A percentile compares a stretch with the other conserved stretches of the same genome.
Evolutionary conservation across 2,888 invertebrate species (phyloP).

Genomic region (Cryptocheilus praepositus): DNA sequence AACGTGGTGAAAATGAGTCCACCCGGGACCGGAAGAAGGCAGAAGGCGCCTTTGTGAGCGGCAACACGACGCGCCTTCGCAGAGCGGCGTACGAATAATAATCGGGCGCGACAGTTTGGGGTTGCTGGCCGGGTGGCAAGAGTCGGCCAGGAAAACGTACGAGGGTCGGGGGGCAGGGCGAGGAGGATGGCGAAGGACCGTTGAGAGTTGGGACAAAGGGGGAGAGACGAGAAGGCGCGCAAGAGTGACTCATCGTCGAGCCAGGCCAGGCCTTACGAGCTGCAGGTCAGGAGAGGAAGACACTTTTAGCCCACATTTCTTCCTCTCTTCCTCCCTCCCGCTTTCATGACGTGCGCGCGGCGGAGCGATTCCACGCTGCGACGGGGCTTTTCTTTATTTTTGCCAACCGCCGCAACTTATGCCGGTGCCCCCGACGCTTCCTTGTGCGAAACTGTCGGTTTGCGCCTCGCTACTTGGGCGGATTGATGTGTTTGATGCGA

Average conservation of each 20-base stretch:
- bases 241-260: constrained; percentile 67
- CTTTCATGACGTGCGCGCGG: constrained; percentile 15
- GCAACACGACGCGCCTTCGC: too few species aligned
- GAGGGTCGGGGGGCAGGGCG: constrained; percentile 28
- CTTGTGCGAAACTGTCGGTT: too few species aligned
- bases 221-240: constrained; percentile 27
- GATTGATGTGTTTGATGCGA: too few species aligned
- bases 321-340: constrained; percentile 56
- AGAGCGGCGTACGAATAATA: constrained; percentile 36
- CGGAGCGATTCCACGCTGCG: too few species aligned
- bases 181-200: neutral
- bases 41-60: too few species aligned
- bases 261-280: constrained; percentile 65
- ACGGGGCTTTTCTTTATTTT: too few species aligned
- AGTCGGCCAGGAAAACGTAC: constrained; percentile 25
- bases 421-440: too few species aligned
- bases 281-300: constrained; percentile 71
- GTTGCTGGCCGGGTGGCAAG: constrained; percentile 42
- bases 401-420: too few species aligned
- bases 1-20: too few species aligned
- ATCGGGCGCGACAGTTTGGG: constrained; percentile 47
- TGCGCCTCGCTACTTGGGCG: too few species aligned
- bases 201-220: constrained; percentile 16
- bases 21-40: too few species aligned
- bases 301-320: constrained; percentile 71